Base-by-base conservation (phyloP, 2,888 invertebrate genomes). In the Cephus sareptanus region DNA sequence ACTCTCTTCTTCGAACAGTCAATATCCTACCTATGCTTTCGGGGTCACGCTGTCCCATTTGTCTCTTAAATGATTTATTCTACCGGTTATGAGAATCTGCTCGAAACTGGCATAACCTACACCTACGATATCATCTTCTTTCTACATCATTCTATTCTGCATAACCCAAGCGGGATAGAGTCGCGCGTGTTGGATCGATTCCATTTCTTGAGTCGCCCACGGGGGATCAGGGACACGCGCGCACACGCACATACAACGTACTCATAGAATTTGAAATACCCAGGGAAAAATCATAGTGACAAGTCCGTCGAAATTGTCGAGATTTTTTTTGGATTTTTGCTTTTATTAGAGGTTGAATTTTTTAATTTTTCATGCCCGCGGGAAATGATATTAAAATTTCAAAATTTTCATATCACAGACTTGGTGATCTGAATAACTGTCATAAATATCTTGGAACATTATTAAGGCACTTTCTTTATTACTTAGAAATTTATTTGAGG, bases 161-260 rank as follows among this genome's bases (percentile, higher is more conserved):
- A 56, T 56, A 56, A 23, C 56, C 56, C 56, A 56, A 56, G 56
- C 56, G 56, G 56, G 23, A 56, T 56, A 56, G 40, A 40, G 56
- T 56, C 56, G 56, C 56, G 81, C 87, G 84, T 87, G 88, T 88
- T 88, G 88, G 89, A 90, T 90, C 90, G 90, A 89, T 90, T 88
- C 84, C 83, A 85, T 86, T 87, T 83, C 86, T 88, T 84, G 84
- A 86, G 86, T 84, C 69, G 80, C 79, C 73, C 83, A 81, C 79
- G 56, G 56, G 56, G 56, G 56, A 56, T 23, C 56, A 23, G 56
- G 56, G 30, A 74, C 35, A 34, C 33, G 30, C 30, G 30, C 30
- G 56, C 34, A 75, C 75, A 40, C 77, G 56, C 56, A 56, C 56
- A 56, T 23, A 56, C 23, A 56, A 23, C 23, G 56, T 56, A 56